Percentiles rank a stretch among this genome's conserved stretches.
phyloP scores from a whole-genome alignment of 53 echinoderm and acorn worm genomes.

The Crossaster papposus region DNA sequence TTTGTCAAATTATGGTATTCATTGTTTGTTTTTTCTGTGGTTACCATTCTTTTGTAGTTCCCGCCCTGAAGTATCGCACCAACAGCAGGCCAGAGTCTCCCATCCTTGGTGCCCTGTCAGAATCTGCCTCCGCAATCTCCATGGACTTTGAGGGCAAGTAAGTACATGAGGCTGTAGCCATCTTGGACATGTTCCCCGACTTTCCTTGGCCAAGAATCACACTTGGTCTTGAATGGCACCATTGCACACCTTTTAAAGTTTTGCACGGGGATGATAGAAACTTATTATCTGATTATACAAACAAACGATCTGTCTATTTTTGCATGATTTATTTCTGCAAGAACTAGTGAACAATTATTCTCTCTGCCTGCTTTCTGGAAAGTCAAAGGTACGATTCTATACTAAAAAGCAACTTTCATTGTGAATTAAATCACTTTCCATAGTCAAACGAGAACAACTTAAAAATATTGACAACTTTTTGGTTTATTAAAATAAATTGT shows the following conservation, averaged over 20 bases:
- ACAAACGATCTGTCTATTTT: background rate
- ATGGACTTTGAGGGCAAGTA: slow-evolving; percentile 39
- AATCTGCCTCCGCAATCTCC: slow-evolving; percentile 31
- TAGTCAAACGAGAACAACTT: background rate
- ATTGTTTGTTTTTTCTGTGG: background rate
- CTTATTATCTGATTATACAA: background rate
- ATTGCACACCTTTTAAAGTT: background rate
- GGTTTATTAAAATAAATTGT: background rate
- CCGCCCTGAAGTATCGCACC: slow-evolving; percentile 61
- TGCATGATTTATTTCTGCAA: background rate
- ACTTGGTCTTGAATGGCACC: slow-evolving; percentile 4
- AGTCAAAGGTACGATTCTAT: background rate
- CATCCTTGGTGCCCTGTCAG: slow-evolving; percentile 50
- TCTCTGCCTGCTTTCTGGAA: background rate
- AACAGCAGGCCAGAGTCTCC: slow-evolving; percentile 89
- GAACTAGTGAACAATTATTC: background rate
- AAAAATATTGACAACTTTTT: too few relatives aligned
- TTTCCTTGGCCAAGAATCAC: background rate
- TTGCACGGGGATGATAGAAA: background rate
- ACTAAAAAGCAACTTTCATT: background rate
- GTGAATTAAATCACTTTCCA: background rate
- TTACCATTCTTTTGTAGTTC: slow-evolving; percentile 67
- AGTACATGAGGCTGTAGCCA: slow-evolving; percentile 22
- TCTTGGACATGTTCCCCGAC: slow-evolving; percentile 28
- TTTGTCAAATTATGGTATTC: background rate